Base-by-base conservation (phyloP, 1,140 invertebrate genomes). In the Drosophila oshimai region DNA sequence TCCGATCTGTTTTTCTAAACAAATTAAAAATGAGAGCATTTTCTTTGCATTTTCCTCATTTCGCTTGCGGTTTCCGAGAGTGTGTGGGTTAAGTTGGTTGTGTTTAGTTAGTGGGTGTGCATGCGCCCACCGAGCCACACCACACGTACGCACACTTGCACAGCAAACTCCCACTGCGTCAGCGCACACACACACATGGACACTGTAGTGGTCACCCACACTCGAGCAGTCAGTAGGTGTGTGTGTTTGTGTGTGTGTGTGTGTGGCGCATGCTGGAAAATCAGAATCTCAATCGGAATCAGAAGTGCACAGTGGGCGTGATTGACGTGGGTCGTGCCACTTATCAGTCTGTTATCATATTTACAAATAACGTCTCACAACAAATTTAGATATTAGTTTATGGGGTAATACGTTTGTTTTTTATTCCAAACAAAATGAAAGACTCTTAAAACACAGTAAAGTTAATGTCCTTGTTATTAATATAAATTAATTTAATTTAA, bases 71-170 rank as follows among this genome's bases (percentile, higher is more conserved):
- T 34, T 60, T 24, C 9, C 46, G 53, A 37, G 31, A 60, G 13
- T 6, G 12, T 4, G 20, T n/a, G n/a, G n/a, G n/a, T n/a, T n/a
- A n/a, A n/a, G n/a, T n/a, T n/a, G n/a, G n/a, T n/a, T n/a, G n/a
- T n/a, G n/a, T n/a, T n/a, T n/a, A 20, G 41, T 31, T 17, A 22
- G 53, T 50, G 53, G 44, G 74, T 75, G 74, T 76, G 74, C 74
- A 77, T 77, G 74, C 74, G 74, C 73, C 53, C 67, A 74, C 53
- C 73, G 53, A n/a, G n/a, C n/a, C n/a, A n/a, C n/a, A n/a, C n/a
- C n/a, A n/a, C n/a, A n/a, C n/a, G n/a, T n/a, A n/a, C n/a, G 18
- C 24, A 18, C 26, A 53, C 24, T 12, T n/a, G n/a, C n/a, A 7
- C 28, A 37, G 12, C 37, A 17, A 62, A 64, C 76, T 80, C 71